phyloP scores from a whole-genome alignment of 2,797 vertebrate genomes.

The Neosalanx taihuensis region DNA sequence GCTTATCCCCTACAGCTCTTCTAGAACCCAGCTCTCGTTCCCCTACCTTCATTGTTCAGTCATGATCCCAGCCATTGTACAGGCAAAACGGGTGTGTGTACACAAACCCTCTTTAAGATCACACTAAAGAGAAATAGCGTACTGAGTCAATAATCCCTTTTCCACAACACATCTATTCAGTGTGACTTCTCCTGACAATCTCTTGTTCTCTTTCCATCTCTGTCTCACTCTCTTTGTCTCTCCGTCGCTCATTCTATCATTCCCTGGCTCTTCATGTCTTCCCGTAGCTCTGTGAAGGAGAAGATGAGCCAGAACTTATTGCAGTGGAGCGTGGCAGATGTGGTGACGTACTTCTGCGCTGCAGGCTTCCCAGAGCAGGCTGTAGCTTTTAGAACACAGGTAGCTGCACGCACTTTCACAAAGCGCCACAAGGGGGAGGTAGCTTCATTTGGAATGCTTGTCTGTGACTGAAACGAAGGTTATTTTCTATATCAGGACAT shows the following conservation, averaged over 20 bases:
- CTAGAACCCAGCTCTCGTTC: background rate
- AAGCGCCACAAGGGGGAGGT: conserved; percentile 35
- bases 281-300: conserved; percentile 68
- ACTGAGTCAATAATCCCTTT: background rate
- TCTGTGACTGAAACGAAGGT: background rate
- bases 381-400: conserved; percentile 85
- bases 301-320: conserved; percentile 78
- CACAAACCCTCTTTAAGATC: background rate
- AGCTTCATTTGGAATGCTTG: conserved; percentile 2
- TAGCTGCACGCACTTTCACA: conserved; percentile 50
- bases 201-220: conserved; percentile 8
- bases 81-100: background rate
- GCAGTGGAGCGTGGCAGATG: conserved; percentile 87
- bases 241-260: background rate
- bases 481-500: too few relatives aligned
- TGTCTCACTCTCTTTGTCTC: conserved; percentile 1
- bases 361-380: conserved; percentile 90
- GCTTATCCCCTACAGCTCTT: background rate
- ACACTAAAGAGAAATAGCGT: background rate
- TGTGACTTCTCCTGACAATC: background rate
- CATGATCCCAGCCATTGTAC: background rate
- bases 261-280: background rate
- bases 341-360: conserved; percentile 86
- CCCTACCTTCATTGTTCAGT: background rate
- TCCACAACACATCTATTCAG: background rate